Evolutionary conservation across 2,888 invertebrate genomes (phyloP), one percentile per base, ranked within the genome.

Genomic region (Drosophila koepferae): DNA sequence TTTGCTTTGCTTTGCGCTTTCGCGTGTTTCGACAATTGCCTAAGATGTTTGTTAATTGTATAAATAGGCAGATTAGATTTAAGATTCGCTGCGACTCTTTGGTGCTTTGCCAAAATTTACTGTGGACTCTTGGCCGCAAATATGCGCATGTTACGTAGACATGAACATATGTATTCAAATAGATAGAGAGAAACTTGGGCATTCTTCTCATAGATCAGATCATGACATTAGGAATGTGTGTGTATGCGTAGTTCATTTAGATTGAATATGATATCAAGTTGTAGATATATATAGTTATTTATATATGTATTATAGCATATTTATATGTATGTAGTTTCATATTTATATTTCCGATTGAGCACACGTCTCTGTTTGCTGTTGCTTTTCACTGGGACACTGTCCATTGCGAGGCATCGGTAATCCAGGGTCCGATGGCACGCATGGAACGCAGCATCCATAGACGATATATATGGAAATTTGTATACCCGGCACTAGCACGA

Each of bases 371-470:
- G 28, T 2, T n/a, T n/a, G 38, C 18, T 43, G 43, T 43, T 53
- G 51, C 10, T 8, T 43, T 73, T 51, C 44, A 65, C 54, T 69
- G 67, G 55, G 49, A 61, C 71, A 77, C 74, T 70, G 54, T 44
- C 73, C 80, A 68, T 43, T 61, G 54, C 74, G 70, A 66, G 78
- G 78, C 88, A 88, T 81, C 90, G 76, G 91, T 91, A 91, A 91
- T 91, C 91, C 91, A 86, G 90, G 91, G 91, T 91, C 91, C 86
- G 77, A 89, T 86, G 80, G 79, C 80, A 79, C 81, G 79, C 81
- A 65, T 58, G 66, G 74, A 48, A 59, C 72, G 44, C 76, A 71
- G 67, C 63, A 69, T 62, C 55, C 55, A n/a, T n/a, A 6, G 18
- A 54, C 18, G 18, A 38, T 41, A 12, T 36, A 46, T 31, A n/a